Evolutionary conservation across 2,113 vertebrate genomes (phyloP).

Genomic region (Pitta sordida): DNA sequence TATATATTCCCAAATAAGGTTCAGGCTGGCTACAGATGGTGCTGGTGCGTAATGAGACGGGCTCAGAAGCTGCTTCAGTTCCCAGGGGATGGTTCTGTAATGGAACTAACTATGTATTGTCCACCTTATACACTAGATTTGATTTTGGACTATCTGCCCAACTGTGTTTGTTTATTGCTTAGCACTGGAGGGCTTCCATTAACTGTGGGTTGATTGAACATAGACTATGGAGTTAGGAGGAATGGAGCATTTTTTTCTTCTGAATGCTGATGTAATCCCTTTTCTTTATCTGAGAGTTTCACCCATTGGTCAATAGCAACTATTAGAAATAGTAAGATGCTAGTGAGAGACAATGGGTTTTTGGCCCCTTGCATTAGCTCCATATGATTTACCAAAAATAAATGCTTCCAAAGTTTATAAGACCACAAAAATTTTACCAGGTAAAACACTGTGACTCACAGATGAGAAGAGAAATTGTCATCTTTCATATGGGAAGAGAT

Average conservation of each 20-base stretch:
- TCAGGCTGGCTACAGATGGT: constrained; percentile 91
- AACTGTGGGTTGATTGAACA: constrained; percentile 79
- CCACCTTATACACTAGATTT: constrained; percentile 84
- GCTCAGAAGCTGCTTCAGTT: constrained; percentile 78
- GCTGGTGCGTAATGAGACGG: constrained; percentile 87
- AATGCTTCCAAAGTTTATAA: constrained; percentile 33
- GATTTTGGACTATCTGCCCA: constrained; percentile 89
- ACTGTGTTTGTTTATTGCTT: constrained; percentile 87
- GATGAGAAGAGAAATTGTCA: constrained; percentile 35
- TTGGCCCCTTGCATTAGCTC: constrained; percentile 28
- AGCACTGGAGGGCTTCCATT: constrained; percentile 81
- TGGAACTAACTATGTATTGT: constrained; percentile 87
- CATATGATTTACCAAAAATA: constrained; percentile 40
- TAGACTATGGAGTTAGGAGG: constrained; percentile 60
- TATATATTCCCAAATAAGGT: constrained; percentile 94
- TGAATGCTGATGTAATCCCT: constrained; percentile 72
- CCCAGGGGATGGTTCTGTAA: constrained; percentile 87
- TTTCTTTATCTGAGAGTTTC: constrained; percentile 68
- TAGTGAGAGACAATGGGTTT: background rate
- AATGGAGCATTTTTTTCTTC: constrained; percentile 56
- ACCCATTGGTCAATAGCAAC: constrained; percentile 53
- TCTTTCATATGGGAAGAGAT: constrained; percentile 16
- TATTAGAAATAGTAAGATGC: constrained; percentile 36
- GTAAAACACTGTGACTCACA: background rate
- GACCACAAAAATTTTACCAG: background rate